These are phyloP conservation scores for Phalloptychus januarius DNA, from an alignment of 2,797 vertebrate genomes.

Conservation along the genomic window DNA sequence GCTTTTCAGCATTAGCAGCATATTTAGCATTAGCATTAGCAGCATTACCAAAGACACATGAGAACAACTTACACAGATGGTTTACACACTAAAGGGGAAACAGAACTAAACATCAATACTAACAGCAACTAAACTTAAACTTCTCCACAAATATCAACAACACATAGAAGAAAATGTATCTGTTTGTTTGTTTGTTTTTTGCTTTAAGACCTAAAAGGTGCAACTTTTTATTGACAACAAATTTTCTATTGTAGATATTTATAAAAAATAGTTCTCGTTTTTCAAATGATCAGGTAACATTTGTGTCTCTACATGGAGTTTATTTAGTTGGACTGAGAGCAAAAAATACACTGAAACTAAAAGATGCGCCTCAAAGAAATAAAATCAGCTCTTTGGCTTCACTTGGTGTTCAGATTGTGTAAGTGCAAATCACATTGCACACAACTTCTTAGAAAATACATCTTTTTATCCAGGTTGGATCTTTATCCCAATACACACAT, in stretches of 20 bases:
- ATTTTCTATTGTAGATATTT: background rate
- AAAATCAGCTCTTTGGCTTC: conserved; percentile 31
- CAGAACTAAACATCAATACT: background rate
- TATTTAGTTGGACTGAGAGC: background rate
- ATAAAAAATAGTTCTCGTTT: background rate
- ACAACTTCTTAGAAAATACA: background rate
- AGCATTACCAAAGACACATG: background rate
- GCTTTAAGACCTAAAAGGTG: background rate
- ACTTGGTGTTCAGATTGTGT: background rate
- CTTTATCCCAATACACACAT: background rate
- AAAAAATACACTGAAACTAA: background rate
- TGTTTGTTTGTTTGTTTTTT: background rate
- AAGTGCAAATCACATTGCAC: conserved; percentile 2
- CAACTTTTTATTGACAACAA: background rate
- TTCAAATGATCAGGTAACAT: background rate
- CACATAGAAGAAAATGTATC: background rate
- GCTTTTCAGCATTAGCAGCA: background rate
- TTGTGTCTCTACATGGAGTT: background rate
- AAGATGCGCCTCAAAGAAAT: background rate
- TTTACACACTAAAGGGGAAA: background rate
- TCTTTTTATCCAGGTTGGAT: background rate
- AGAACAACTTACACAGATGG: background rate
- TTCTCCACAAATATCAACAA: background rate
- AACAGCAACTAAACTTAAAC: background rate
- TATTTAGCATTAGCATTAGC: no score